phyloP scores from a whole-genome alignment of 2,113 vertebrate genomes.

The Sminthopsis crassicaudata region DNA sequence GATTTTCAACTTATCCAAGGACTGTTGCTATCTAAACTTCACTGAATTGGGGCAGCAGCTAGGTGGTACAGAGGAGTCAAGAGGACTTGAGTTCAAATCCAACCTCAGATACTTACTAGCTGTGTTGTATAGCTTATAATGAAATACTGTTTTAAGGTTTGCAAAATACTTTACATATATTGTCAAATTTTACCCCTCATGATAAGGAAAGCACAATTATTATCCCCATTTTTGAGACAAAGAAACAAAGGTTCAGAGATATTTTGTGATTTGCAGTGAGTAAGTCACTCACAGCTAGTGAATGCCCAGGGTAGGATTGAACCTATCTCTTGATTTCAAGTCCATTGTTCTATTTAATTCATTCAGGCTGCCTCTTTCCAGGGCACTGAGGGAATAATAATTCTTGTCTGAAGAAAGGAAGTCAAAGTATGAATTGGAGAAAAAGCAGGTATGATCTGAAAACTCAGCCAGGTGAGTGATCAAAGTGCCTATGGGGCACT shows the following conservation, averaged over 20 bases:
- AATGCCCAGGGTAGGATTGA: neutral
- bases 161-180: neutral
- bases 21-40: neutral
- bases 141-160: neutral
- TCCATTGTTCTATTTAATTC: neutral
- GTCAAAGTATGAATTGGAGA: neutral
- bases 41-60: neutral
- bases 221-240: neutral
- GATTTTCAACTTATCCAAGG: neutral
- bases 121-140: neutral
- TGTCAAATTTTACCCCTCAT: neutral
- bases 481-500: neutral
- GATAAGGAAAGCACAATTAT: neutral
- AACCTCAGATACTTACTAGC: too few species aligned
- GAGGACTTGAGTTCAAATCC: too few species aligned
- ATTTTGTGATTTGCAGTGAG: neutral
- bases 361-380: neutral
- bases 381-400: neutral
- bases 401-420: neutral
- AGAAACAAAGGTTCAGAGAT: neutral
- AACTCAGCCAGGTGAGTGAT: neutral
- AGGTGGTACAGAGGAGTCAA: too few species aligned
- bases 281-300: neutral
- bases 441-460: neutral
- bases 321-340: neutral